These are phyloP conservation scores for Strix uralensis DNA, from an alignment of 2,113 vertebrate species.

Conservation along the genomic window DNA sequence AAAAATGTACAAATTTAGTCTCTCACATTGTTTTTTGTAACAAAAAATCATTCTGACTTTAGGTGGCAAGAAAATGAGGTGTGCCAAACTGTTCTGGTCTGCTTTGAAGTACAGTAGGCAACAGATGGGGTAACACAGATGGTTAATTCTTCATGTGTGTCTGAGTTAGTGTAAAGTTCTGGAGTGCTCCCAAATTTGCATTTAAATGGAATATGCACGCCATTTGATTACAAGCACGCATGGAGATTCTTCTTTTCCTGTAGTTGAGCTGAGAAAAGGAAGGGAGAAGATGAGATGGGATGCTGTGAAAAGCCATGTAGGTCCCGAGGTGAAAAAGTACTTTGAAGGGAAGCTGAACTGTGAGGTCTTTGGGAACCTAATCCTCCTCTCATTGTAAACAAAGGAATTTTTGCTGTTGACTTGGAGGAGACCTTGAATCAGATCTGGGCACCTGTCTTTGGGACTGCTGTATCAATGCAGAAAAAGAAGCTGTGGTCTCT, in stretches of 20 bases:
- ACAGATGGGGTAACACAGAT: slow-evolving; percentile 26
- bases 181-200: background rate
- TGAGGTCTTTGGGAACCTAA: background rate
- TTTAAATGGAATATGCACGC: background rate
- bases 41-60: background rate
- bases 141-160: slow-evolving; percentile 11
- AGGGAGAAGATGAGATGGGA: background rate
- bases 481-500: background rate
- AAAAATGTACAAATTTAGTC: background rate
- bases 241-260: background rate
- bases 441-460: background rate
- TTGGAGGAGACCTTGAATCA: background rate
- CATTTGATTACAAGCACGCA: background rate
- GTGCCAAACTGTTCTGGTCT: background rate
- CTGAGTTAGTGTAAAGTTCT: slow-evolving; percentile 19
- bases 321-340: background rate
- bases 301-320: background rate
- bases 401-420: background rate
- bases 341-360: background rate
- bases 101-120: background rate
- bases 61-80: background rate
- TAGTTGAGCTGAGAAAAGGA: background rate
- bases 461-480: background rate
- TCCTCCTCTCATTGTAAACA: background rate
- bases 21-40: background rate